Percentiles rank a stretch among this genome's conserved stretches.
These are phyloP conservation scores for Phrynosoma blainvillii DNA, from an alignment of 2,113 vertebrate species.

Conservation along the genomic window DNA sequence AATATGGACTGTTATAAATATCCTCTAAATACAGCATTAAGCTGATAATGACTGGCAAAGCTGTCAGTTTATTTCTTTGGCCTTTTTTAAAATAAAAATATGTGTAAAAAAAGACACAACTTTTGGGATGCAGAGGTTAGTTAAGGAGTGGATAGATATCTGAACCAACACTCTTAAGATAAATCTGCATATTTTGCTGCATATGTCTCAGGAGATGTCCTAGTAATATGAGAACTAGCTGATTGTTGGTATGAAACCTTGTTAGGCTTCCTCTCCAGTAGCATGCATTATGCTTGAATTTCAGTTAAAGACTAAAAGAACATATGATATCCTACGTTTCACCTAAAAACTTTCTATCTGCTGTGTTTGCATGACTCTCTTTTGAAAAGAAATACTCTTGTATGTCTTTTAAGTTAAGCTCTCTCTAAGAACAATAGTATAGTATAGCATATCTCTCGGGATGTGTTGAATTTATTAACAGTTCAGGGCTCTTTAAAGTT, in stretches of 20 bases:
- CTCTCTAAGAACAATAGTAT: neutral
- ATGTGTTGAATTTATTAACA: conserved; percentile 5
- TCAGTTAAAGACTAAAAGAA: neutral
- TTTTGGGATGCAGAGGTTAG: neutral
- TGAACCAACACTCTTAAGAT: neutral
- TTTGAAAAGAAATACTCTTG: neutral
- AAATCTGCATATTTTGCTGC: neutral
- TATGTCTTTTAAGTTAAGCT: neutral
- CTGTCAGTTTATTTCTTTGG: too few relatives aligned
- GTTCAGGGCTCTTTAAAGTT: neutral
- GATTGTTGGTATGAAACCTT: neutral
- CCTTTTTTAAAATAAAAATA: too few relatives aligned
- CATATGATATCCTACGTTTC: neutral
- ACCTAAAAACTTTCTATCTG: neutral
- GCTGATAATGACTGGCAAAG: too few relatives aligned
- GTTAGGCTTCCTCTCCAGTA: neutral
- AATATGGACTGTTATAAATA: too few relatives aligned
- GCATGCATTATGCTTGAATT: neutral
- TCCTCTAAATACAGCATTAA: too few relatives aligned
- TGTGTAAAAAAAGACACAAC: neutral
- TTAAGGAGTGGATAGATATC: neutral
- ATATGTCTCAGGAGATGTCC: conserved; percentile 30
- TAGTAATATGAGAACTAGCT: neutral
- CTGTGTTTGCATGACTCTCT: neutral
- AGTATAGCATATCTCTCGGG: neutral